Evolutionary conservation across 2,888 invertebrate species (phyloP), one percentile per base, ranked within the genome.

Genomic region (Urechis unicinctus): DNA sequence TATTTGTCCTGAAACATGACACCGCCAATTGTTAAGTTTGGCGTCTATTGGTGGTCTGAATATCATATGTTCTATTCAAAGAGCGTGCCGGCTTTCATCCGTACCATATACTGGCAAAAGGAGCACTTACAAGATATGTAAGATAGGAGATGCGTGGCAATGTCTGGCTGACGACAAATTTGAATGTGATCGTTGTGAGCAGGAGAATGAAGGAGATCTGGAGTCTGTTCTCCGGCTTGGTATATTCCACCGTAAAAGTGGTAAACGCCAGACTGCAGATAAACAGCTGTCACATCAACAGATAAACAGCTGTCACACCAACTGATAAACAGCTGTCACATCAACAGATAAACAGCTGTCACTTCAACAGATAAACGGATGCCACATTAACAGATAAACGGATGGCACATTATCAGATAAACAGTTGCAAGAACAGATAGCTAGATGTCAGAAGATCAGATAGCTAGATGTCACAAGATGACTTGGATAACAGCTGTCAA

Each of bases 321-420:
- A n/a, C 67, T 66, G 47, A 68, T 68, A 49, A 68, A 68, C 45
- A 68, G 57, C 65, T 67, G 60, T 25, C 60, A 61, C 26, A 50
- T 42, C 53, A 44, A 54, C 22, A n/a, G n/a, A n/a, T n/a, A n/a
- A n/a, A n/a, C n/a, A n/a, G n/a, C n/a, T n/a, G n/a, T n/a, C n/a
- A n/a, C n/a, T n/a, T n/a, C n/a, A n/a, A n/a, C 67, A 67, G 47
- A 68, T 68, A 49, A 68, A 68, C 45, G 67, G 57, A 64, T 67
- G 60, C 25, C 60, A 61, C 26, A 50, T 42, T 54, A 44, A 54
- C 22, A n/a, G n/a, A n/a, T n/a, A n/a, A n/a, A n/a, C n/a, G n/a
- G n/a, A n/a, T n/a, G n/a, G n/a, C n/a, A n/a, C n/a, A n/a, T n/a
- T n/a, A n/a, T n/a, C 67, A 67, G 47, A 68, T 68, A 49, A 68